Evolutionary conservation across 2,888 invertebrate genomes (phyloP).

Genomic region (Strigamia crassipes): DNA sequence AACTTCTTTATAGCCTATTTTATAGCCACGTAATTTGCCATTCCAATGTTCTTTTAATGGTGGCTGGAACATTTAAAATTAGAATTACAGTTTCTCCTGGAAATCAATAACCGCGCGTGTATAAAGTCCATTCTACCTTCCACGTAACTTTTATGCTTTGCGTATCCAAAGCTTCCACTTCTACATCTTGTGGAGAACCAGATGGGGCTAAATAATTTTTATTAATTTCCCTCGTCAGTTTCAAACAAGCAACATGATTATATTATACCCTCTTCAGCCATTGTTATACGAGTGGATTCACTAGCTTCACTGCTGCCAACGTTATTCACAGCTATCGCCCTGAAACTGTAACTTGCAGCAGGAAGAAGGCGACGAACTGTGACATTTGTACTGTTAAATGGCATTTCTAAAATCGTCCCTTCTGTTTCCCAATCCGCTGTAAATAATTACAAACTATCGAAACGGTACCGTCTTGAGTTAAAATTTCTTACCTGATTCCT

Average conservation of each 20-base stretch:
- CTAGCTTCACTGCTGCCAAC: constrained; percentile 43
- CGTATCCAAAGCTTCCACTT: constrained; percentile 56
- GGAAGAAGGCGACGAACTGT: constrained; percentile 12
- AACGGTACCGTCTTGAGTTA: neutral
- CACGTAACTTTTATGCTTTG: constrained; percentile 57
- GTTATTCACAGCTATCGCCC: constrained; percentile 29
- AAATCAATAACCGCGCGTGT: neutral
- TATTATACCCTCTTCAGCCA: constrained; percentile 44
- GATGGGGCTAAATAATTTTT: constrained; percentile 48
- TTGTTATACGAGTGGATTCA: neutral
- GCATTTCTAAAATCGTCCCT: neutral
- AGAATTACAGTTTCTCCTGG: neutral
- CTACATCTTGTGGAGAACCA: constrained; percentile 57
- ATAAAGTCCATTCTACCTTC: constrained; percentile 51
- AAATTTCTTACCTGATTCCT: constrained; percentile 48
- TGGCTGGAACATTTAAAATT: constrained; percentile 40
- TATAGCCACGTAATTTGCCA: constrained; percentile 49
- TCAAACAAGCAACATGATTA: neutral
- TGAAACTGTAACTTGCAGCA: constrained; percentile 43
- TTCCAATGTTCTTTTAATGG: constrained; percentile 49
- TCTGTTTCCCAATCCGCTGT: constrained; percentile 8
- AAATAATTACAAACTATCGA: neutral
- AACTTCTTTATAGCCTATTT: constrained; percentile 50
- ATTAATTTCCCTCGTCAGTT: neutral
- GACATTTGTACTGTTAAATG: constrained; percentile 1